Evolutionary conservation across 2,888 invertebrate genomes (phyloP).

Genomic region (Erebia epiphron): DNA sequence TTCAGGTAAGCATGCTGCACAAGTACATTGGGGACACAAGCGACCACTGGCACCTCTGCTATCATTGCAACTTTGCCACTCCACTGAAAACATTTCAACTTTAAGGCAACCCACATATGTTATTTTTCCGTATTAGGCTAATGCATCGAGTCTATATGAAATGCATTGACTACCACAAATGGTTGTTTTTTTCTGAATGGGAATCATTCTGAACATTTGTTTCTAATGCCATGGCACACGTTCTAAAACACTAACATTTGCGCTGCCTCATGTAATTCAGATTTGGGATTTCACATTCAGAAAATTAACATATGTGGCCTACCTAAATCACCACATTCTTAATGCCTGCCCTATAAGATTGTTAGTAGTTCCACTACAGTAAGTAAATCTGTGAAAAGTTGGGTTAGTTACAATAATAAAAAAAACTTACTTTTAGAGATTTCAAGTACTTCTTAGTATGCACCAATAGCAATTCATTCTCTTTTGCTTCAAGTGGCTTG

Average conservation of each 20-base stretch:
- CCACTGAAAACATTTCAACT: conserved; percentile 81
- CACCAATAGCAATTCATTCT: conserved; percentile 88
- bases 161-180: no score
- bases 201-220: no score
- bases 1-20: conserved; percentile 89
- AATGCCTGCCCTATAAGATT: no score
- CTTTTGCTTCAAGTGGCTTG: conserved; percentile 87
- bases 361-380: background rate
- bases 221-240: no score
- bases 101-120: background rate
- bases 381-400: background rate
- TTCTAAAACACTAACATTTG: no score
- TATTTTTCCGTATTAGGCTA: no score
- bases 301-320: no score
- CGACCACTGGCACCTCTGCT: conserved; percentile 89
- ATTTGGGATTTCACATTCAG: no score
- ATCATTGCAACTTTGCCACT: conserved; percentile 90
- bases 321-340: no score
- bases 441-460: conserved; percentile 89
- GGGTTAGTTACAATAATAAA: background rate
- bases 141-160: no score
- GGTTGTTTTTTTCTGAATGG: no score
- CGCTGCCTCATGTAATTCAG: no score
- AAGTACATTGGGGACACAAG: conserved; percentile 89
- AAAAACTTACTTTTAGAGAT: conserved; percentile 85